Conservation (phyloP, 2,113 vertebrate species). For the Anseranas semipalmata region DNA sequence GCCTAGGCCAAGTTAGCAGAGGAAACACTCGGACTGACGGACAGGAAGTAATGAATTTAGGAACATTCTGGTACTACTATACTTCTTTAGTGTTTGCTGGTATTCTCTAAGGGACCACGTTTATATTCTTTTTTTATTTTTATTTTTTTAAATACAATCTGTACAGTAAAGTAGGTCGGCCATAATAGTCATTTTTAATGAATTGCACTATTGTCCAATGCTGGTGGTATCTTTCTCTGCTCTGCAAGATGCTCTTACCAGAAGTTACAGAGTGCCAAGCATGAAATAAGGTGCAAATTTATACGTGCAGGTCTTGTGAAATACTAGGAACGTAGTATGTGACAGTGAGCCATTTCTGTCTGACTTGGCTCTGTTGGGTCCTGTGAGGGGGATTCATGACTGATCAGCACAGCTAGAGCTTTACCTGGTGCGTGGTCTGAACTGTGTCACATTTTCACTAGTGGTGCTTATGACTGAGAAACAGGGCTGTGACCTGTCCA, state of each 20-base stretch:
- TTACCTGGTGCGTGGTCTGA: neutral
- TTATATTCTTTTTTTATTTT: neutral
- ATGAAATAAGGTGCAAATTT: neutral
- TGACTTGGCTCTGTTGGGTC: neutral
- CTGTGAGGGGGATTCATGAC: neutral
- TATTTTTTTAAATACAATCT: neutral
- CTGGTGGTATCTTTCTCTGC: neutral
- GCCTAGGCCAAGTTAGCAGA: neutral
- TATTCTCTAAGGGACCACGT: neutral
- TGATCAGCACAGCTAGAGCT: neutral
- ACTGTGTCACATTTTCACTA: neutral
- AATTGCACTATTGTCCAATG: rapidly evolving
- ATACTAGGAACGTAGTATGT: neutral
- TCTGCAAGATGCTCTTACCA: neutral
- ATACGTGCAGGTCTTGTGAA: neutral
- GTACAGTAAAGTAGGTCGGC: neutral
- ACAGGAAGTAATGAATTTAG: neutral
- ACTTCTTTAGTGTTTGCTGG: neutral
- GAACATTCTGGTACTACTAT: neutral
- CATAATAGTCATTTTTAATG: neutral
- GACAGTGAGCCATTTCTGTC: neutral
- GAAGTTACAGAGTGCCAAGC: neutral
- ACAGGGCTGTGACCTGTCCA: neutral
- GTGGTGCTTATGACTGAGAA: neutral
- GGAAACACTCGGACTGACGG: neutral